Evolutionary conservation across 2,888 invertebrate species (phyloP).

Genomic region (Lucinisca nassula): DNA sequence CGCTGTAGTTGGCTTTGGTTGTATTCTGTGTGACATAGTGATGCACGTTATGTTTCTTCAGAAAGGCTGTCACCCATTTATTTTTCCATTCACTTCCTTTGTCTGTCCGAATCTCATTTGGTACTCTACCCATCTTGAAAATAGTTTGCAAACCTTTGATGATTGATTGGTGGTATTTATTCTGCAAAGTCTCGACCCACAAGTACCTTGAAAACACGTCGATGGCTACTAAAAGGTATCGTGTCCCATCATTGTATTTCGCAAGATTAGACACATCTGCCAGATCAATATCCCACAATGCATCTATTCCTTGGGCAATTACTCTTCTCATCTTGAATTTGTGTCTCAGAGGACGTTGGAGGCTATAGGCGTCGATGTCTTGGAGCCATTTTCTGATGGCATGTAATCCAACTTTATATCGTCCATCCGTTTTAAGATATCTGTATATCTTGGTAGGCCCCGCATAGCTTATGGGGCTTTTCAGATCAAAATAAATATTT

Average conservation of each 20-base stretch:
- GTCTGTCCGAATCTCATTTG: background rate
- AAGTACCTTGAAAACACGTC: slow-evolving; percentile 45
- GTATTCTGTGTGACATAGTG: background rate
- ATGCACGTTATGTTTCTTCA: background rate
- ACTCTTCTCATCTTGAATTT: background rate
- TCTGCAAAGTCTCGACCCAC: slow-evolving; percentile 24
- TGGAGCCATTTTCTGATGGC: slow-evolving; percentile 4
- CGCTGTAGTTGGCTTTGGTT: background rate
- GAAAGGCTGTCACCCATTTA: background rate
- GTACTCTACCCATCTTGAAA: background rate
- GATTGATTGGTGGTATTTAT: slow-evolving; percentile 16
- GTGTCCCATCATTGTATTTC: slow-evolving; percentile 20
- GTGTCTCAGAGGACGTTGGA: background rate
- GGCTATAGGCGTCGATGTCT: background rate
- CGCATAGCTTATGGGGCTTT: too few relatives aligned
- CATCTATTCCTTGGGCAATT: background rate
- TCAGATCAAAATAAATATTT: too few relatives aligned
- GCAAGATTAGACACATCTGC: slow-evolving; percentile 7
- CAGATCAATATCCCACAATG: background rate
- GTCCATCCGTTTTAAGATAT: slow-evolving; percentile 29
- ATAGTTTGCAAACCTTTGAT: background rate
- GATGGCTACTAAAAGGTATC: slow-evolving; percentile 29
- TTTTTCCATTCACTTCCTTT: background rate
- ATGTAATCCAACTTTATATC: slow-evolving; percentile 26
- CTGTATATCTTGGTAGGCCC: slow-evolving; percentile 12